Percentiles rank a stretch among this genome's conserved stretches.
Conservation (phyloP, 2,888 invertebrate genomes). For the Callinectes sapidus region DNA sequence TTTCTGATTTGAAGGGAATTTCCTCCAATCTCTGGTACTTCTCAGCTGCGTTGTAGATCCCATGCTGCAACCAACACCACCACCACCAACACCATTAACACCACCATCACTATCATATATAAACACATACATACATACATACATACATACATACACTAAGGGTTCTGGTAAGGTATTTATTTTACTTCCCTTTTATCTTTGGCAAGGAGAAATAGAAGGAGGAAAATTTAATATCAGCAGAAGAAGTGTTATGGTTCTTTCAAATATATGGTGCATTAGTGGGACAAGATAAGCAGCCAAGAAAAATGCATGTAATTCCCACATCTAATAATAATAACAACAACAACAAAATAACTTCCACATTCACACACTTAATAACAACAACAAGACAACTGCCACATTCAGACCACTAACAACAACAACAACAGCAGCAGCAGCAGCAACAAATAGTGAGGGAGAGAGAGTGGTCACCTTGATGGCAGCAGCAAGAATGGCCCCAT, state of each 20-base stretch:
- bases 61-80: constrained; percentile 79
- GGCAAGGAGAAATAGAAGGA: background rate
- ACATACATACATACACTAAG: background rate
- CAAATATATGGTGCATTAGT: too few species aligned
- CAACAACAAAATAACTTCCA: background rate
- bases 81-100: too few species aligned
- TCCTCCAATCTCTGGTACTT: constrained; percentile 92
- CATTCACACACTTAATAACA: background rate
- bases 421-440: background rate
- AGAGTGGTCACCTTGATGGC: constrained; percentile 90
- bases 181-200: too few species aligned
- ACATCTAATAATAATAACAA: too few species aligned
- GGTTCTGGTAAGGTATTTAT: too few species aligned
- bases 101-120: background rate
- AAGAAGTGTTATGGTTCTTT: background rate
- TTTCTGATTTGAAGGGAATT: constrained; percentile 97
- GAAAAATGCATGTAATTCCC: background rate
- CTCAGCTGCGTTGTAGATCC: constrained; percentile 87
- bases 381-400: background rate
- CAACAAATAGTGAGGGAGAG: background rate
- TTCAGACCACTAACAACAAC: background rate
- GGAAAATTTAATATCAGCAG: background rate
- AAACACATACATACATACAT: background rate
- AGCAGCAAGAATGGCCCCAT: constrained; percentile 94
- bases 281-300: too few species aligned